phyloP scores from a whole-genome alignment of 2,888 invertebrate species.

The Archips crataeganus region DNA sequence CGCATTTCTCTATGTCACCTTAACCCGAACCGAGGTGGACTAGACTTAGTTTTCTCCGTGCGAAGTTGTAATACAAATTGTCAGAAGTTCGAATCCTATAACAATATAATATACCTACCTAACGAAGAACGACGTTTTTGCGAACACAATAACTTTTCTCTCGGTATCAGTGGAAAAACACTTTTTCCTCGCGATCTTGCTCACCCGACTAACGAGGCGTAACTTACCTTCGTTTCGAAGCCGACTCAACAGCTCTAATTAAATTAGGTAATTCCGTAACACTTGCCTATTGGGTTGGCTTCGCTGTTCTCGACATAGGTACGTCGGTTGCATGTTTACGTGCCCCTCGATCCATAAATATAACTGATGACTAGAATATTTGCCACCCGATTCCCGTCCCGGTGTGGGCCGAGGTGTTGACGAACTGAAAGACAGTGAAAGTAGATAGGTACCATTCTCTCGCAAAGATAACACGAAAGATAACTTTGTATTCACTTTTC shows the following conservation, averaged over 20 bases:
- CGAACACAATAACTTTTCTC: slow-evolving; percentile 6
- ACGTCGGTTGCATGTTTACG: slow-evolving; percentile 42
- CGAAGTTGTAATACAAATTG: slow-evolving; percentile 1
- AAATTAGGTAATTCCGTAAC: slow-evolving; percentile 72
- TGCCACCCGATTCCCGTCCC: slow-evolving; percentile 28
- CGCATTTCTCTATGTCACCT: slow-evolving; percentile 77
- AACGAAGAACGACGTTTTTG: slow-evolving; percentile 8
- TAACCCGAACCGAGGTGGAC: slow-evolving; percentile 38
- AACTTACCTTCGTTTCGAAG: slow-evolving; percentile 54
- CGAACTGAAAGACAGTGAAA: slow-evolving; percentile 45
- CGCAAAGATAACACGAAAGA: slow-evolving; percentile 64
- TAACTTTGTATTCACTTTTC: slow-evolving; percentile 67
- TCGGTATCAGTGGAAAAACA: slow-evolving; percentile 27
- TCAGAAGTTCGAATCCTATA: not conserved
- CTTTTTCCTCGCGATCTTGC: slow-evolving; percentile 39
- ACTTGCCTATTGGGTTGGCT: slow-evolving; percentile 64
- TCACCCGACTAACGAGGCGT: slow-evolving; percentile 45
- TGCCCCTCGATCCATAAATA: slow-evolving; percentile 33
- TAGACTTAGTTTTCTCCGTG: slow-evolving; percentile 35
- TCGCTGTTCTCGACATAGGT: slow-evolving; percentile 54
- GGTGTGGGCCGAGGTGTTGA: slow-evolving; percentile 37
- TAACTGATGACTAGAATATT: slow-evolving; percentile 42
- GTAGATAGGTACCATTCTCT: slow-evolving; percentile 61
- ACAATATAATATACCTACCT: not conserved
- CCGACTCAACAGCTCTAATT: slow-evolving; percentile 70